phyloP scores from a whole-genome alignment of 2,888 invertebrate genomes.

The Protula sp. region DNA sequence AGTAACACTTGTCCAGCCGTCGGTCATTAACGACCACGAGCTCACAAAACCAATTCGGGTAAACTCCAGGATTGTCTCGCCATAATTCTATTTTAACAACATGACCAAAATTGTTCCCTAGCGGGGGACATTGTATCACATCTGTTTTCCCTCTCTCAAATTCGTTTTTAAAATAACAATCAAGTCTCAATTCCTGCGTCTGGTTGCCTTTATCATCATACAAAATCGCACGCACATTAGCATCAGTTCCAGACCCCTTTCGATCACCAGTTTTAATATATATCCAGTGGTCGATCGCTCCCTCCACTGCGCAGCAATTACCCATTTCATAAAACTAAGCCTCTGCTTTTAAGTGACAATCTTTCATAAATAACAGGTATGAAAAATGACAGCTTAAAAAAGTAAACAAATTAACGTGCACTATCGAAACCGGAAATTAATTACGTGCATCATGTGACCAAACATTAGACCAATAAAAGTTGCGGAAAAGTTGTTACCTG shows the following conservation, averaged over 20 bases:
- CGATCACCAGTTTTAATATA: conserved; percentile 55
- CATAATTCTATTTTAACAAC: conserved; percentile 48
- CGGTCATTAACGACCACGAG: conserved; percentile 36
- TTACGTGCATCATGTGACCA: too few relatives aligned
- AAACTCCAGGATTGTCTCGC: conserved; percentile 48
- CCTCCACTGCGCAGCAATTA: conserved; percentile 27
- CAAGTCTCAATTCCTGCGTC: conserved; percentile 44
- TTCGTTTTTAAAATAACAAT: conserved; percentile 43
- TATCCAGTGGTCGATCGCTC: conserved; percentile 33
- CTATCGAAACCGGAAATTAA: too few relatives aligned
- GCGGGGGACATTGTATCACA: conserved; percentile 33
- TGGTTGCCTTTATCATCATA: conserved; percentile 44
- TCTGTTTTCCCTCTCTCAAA: conserved; percentile 51
- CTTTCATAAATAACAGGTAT: too few relatives aligned
- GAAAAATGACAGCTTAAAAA: too few relatives aligned
- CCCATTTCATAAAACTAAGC: too few relatives aligned
- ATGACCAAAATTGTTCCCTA: conserved; percentile 23
- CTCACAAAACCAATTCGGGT: conserved; percentile 52
- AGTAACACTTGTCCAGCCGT: conserved; percentile 29
- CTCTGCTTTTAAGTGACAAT: too few relatives aligned
- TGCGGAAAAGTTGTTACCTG: too few relatives aligned
- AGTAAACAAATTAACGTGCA: too few relatives aligned
- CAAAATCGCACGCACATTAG: conserved; percentile 50
- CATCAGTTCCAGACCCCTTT: conserved; percentile 51
- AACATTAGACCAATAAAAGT: too few relatives aligned